phyloP scores from a whole-genome alignment of 2,888 invertebrate species.

The Heliconius sara region DNA sequence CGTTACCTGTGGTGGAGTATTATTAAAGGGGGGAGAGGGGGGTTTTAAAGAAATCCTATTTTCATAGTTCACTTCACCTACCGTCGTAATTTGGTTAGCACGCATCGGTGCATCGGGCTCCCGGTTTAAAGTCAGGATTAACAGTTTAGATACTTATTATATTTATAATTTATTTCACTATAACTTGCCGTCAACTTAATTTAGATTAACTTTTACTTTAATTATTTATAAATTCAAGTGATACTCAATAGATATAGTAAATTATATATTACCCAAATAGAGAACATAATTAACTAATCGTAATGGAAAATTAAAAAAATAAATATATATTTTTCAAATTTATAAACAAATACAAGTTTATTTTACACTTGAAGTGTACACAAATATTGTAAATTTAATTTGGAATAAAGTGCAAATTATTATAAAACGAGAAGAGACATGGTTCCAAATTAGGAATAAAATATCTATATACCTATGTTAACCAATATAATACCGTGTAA shows the following conservation, averaged over 20 bases:
- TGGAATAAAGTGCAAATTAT: no score
- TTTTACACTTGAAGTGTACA: no score
- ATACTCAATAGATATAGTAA: neutral
- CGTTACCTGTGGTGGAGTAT: conserved; percentile 66
- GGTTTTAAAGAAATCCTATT: conserved; percentile 79
- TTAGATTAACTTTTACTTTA: neutral
- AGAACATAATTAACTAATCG: neutral
- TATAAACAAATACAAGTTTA: no score
- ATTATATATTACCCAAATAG: neutral
- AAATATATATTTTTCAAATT: no score
- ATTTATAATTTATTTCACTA: conserved; percentile 1
- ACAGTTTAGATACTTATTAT: conserved; percentile 63
- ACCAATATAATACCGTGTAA: neutral
- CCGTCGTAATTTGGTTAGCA: conserved; percentile 78
- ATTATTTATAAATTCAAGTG: neutral
- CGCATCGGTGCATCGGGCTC: conserved; percentile 78
- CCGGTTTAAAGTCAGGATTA: conserved; percentile 58
- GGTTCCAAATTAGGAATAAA: no score
- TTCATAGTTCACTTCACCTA: conserved; percentile 82
- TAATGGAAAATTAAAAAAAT: no score
- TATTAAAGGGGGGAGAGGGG: conserved; percentile 43
- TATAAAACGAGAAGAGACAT: no score
- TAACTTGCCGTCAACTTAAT: neutral
- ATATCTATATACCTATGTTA: no score
- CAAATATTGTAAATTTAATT: no score